phyloP scores from a whole-genome alignment of 2,888 invertebrate genomes.

The Tinea pellionella region DNA sequence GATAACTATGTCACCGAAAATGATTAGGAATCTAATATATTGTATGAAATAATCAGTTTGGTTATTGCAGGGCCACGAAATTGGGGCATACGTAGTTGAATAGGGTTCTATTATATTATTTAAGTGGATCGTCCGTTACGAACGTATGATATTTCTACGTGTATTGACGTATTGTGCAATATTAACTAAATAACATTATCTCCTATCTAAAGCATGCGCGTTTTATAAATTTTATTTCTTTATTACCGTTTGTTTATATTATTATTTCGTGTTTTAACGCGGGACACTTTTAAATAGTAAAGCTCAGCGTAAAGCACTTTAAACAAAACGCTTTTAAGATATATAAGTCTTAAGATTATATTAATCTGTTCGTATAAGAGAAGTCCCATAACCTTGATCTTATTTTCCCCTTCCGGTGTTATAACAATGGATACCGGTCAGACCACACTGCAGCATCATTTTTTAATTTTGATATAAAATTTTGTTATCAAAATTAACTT shows the following conservation, averaged over 20 bases:
- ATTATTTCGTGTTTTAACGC: too few relatives aligned
- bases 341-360: too few relatives aligned
- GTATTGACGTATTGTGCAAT: slow-evolving; percentile 2
- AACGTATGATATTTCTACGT: background rate
- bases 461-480: background rate
- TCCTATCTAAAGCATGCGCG: too few relatives aligned
- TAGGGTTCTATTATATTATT: background rate
- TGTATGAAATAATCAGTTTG: slow-evolving; percentile 1
- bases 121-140: slow-evolving; percentile 4
- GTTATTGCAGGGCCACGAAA: slow-evolving; percentile 3
- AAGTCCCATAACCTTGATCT: background rate
- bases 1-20: background rate
- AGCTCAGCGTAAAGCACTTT: too few relatives aligned
- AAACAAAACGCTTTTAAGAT: too few relatives aligned
- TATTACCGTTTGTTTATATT: too few relatives aligned
- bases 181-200: background rate
- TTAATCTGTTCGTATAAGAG: background rate
- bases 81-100: background rate
- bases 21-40: slow-evolving; percentile 10
- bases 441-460: background rate
- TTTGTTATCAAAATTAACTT: background rate
- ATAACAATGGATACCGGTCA: background rate
- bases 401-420: background rate
- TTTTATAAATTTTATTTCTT: too few relatives aligned
- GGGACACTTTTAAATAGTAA: too few relatives aligned